These are phyloP conservation scores for Numida meleagris DNA, from an alignment of 2,113 vertebrate species.

Conservation along the genomic window DNA sequence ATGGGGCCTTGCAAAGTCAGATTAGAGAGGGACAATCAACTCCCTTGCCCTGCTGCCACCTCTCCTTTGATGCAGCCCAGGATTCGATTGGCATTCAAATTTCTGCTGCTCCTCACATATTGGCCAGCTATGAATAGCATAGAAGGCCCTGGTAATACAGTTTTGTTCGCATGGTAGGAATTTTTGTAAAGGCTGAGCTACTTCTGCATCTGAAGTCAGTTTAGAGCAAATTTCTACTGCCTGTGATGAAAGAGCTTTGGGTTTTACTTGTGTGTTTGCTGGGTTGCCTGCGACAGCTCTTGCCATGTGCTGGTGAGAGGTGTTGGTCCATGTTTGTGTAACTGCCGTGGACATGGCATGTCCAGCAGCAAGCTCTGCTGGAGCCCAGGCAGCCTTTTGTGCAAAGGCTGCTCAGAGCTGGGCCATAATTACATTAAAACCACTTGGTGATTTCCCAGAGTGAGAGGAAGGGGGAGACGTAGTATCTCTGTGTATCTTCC, in stretches of 20 bases:
- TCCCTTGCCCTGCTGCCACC: too few relatives aligned
- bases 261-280: background rate
- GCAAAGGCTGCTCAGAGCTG: background rate
- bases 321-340: background rate
- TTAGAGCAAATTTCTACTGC: background rate
- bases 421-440: conserved; percentile 21
- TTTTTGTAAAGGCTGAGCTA: background rate
- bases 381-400: background rate
- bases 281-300: background rate
- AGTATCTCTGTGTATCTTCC: too few relatives aligned
- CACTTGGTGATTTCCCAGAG: conserved; percentile 11
- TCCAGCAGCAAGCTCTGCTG: background rate
- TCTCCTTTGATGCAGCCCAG: too few relatives aligned
- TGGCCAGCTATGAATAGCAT: background rate
- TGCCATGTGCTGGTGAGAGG: background rate
- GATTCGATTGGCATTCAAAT: too few relatives aligned
- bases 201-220: background rate
- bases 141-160: background rate
- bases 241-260: background rate
- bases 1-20: too few relatives aligned
- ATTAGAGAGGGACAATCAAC: too few relatives aligned
- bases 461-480: background rate
- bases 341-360: background rate
- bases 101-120: background rate
- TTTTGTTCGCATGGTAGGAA: background rate